Conservation (phyloP, 2,888 invertebrate species). For the Belgica antarctica region DNA sequence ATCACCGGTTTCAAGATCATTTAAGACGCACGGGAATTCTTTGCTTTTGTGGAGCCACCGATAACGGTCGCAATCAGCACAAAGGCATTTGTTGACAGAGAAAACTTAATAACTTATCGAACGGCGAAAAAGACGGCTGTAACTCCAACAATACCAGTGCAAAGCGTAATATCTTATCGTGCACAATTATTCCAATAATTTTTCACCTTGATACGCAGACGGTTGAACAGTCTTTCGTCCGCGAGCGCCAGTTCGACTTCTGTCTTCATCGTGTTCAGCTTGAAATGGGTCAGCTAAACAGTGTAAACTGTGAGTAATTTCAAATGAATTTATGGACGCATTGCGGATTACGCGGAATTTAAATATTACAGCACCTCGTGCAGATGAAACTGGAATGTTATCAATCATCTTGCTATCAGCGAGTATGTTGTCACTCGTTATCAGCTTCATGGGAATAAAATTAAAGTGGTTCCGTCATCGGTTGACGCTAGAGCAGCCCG, state of each 20-base stretch:
- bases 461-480: slow-evolving; percentile 21
- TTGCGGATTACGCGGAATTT: no score
- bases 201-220: slow-evolving; percentile 25
- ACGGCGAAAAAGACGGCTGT: not conserved
- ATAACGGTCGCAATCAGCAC: not conserved
- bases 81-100: not conserved
- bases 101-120: not conserved
- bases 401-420: slow-evolving; percentile 9
- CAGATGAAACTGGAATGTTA: not conserved
- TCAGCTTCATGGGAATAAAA: slow-evolving; percentile 14
- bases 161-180: not conserved
- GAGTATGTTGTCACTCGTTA: not conserved
- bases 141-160: slow-evolving; percentile 1
- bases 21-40: no score
- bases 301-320: not conserved
- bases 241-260: not conserved
- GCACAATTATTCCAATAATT: slow-evolving; percentile 19
- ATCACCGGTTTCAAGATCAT: not conserved
- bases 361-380: not conserved
- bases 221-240: no score
- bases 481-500: slow-evolving; percentile 1
- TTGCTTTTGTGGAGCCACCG: not conserved
- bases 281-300: not conserved
- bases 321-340: no score
- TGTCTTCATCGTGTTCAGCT: not conserved